Evolutionary conservation across 2,797 vertebrate genomes (phyloP).

Genomic region (Amphiprion clarkii): DNA sequence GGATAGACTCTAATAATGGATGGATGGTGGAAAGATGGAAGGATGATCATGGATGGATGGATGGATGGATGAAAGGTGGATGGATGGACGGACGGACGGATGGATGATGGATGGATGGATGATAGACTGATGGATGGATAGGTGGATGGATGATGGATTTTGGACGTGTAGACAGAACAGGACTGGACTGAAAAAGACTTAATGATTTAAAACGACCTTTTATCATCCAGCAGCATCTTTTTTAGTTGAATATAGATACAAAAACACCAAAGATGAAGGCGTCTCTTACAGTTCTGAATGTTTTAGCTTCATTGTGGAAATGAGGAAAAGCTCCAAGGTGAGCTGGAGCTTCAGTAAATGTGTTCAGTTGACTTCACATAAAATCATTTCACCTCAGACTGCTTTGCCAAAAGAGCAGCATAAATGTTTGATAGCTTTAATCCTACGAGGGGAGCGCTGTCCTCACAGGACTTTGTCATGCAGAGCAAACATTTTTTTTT

Average conservation of each 20-base stretch:
- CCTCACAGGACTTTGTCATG: conserved; percentile 37
- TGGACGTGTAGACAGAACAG: neutral
- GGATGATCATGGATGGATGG: too few relatives aligned
- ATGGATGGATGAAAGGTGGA: too few relatives aligned
- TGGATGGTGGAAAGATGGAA: too few relatives aligned
- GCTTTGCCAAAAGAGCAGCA: conserved; percentile 36
- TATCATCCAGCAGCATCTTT: neutral
- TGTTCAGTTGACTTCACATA: neutral
- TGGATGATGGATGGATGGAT: too few relatives aligned
- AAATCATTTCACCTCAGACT: conserved; percentile 14
- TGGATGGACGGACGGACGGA: too few relatives aligned
- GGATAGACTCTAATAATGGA: too few relatives aligned
- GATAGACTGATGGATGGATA: too few relatives aligned
- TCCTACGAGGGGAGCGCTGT: conserved; percentile 23
- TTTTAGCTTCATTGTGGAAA: neutral
- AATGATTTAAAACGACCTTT: neutral
- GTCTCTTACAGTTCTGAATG: neutral
- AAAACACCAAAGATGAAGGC: neutral
- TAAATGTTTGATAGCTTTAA: conserved; percentile 4
- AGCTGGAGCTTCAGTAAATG: neutral
- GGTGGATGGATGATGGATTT: too few relatives aligned
- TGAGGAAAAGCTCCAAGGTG: neutral
- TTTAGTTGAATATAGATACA: neutral
- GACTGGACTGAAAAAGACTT: neutral
- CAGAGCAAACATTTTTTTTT: conserved; percentile 44